Evolutionary conservation across 2,113 vertebrate genomes (phyloP).

Genomic region (Picathartes gymnocephalus): DNA sequence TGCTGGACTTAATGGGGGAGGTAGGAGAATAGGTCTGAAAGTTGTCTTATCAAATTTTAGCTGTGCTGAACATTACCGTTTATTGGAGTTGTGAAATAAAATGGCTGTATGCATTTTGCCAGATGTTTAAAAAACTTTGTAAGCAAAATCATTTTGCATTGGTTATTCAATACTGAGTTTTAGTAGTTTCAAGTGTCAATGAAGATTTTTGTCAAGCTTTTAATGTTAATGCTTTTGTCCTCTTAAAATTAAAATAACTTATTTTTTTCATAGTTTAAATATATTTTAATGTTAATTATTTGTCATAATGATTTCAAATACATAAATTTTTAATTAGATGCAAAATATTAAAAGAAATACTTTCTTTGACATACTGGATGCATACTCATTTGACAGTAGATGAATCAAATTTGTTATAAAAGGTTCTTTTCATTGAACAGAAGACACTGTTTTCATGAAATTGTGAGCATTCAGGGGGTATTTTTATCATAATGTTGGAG

Average conservation of each 20-base stretch:
- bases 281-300: constrained; percentile 75
- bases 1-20: constrained; percentile 58
- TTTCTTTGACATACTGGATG: constrained; percentile 74
- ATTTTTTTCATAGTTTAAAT: constrained; percentile 68
- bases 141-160: constrained; percentile 65
- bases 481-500: constrained; percentile 67
- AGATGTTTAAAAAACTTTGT: constrained; percentile 44
- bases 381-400: constrained; percentile 71
- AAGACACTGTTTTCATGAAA: constrained; percentile 72
- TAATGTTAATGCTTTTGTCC: constrained; percentile 68
- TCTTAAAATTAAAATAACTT: constrained; percentile 66
- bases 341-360: constrained; percentile 71
- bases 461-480: constrained; percentile 54
- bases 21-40: constrained; percentile 62
- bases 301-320: constrained; percentile 70
- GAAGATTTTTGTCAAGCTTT: constrained; percentile 66
- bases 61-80: constrained; percentile 72
- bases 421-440: constrained; percentile 67
- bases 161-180: constrained; percentile 55
- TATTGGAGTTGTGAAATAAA: constrained; percentile 70
- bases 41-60: constrained; percentile 70
- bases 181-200: constrained; percentile 67
- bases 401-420: constrained; percentile 67
- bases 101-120: constrained; percentile 71
- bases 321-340: constrained; percentile 71